Evolutionary conservation across 2,113 vertebrate species (phyloP), one percentile per base, ranked within the genome.

Genomic region (Ascaphus truei): DNA sequence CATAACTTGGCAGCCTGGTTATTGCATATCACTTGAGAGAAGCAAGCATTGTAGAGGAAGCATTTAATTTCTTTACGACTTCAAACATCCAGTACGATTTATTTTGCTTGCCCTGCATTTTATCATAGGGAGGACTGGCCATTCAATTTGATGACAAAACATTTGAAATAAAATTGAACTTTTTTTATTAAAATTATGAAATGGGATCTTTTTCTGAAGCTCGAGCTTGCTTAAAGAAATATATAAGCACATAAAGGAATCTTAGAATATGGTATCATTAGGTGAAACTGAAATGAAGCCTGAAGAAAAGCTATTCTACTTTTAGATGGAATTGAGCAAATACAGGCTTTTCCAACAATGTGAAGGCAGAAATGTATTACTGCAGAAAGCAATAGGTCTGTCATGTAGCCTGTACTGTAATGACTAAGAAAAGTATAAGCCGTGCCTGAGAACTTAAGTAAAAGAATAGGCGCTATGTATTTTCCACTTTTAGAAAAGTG

Each of bases 11-110:
- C 76, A 82, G 76, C 51, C 77, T 72, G 80, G 76, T 79, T 85
- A 81, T 76, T 80, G 72, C 75, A 71, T 80, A 73, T 82, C 73
- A 72, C 73, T 80, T 83, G 77, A 77, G 56, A 81, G 72, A 50
- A 72, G 62, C 75, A 83, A n/a, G 76, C 77, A 80, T 75, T 50
- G 68, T 60, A 78, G 68, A 71, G 48, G 33, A 71, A 60, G 60
- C 63, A 75, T 87, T 83, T 78, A 30, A 81, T 84, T 81, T 82
- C 77, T 84, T 75, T 79, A 61, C 73, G 68, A 63, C 73, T 66
- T 7, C 3, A 53, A 72, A 57, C 29, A 71, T 68, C 75, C 9
- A 60, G 34, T 47, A 15, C 18, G 39, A 77, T 76, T 74, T 3
- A 81, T 81, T 79, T 76, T 75, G 71, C 66, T 76, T 76, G 59